Evolutionary conservation across 2,888 invertebrate genomes (phyloP).

Genomic region (Leucophenga montana): DNA sequence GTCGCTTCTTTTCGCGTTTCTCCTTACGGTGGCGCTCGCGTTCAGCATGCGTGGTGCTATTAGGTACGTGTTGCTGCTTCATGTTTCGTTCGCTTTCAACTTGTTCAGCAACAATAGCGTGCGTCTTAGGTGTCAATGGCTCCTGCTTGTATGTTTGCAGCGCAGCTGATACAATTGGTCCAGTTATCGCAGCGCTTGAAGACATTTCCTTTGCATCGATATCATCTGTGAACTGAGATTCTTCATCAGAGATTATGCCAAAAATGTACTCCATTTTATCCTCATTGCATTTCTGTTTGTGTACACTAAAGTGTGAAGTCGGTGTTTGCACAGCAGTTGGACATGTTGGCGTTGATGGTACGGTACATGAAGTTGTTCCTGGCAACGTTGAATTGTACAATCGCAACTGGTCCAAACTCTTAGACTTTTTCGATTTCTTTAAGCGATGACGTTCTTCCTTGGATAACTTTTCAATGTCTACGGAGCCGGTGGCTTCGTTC

Average conservation of each 20-base stretch:
- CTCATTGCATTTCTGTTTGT: conserved; percentile 77
- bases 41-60: conserved; percentile 58
- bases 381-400: conserved; percentile 43
- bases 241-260: conserved; percentile 87
- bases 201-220: conserved; percentile 50
- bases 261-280: conserved; percentile 92
- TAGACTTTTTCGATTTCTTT: conserved; percentile 76
- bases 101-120: conserved; percentile 46
- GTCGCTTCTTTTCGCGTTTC: conserved; percentile 79
- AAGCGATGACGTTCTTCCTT: conserved; percentile 73
- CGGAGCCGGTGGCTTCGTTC: conserved; percentile 52
- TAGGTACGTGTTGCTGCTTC: conserved; percentile 55
- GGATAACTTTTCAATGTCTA: conserved; percentile 61
- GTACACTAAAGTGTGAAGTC: conserved; percentile 17
- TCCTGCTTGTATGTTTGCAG: conserved; percentile 72
- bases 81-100: conserved; percentile 59
- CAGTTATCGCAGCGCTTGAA: conserved; percentile 47
- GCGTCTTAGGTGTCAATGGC: conserved; percentile 64
- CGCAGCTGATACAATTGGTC: conserved; percentile 71
- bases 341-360: conserved; percentile 27
- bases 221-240: conserved; percentile 65
- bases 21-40: conserved; percentile 72
- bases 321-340: neutral
- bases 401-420: conserved; percentile 62
- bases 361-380: conserved; percentile 13